phyloP scores from a whole-genome alignment of 92 coral and sea anemone genomes.

The Desmophyllum pertusum region DNA sequence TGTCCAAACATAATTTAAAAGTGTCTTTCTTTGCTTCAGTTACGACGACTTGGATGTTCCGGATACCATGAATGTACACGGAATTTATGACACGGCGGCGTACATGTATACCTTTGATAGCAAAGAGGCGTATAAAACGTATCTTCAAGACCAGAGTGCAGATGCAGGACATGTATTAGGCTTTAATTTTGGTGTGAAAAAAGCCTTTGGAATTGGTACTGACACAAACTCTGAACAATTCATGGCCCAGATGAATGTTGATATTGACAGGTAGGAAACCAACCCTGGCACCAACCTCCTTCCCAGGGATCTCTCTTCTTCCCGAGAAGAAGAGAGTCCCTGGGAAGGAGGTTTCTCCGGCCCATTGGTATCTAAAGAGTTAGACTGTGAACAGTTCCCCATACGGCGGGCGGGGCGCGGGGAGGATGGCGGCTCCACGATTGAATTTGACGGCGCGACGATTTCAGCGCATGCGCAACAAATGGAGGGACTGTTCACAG shows the following conservation, averaged over 20 bases:
- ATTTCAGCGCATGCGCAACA: too few relatives aligned
- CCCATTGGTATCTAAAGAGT: too few relatives aligned
- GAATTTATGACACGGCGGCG: slow-evolving; percentile 54
- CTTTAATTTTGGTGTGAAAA: slow-evolving; percentile 41
- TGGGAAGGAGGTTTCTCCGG: too few relatives aligned
- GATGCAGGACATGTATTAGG: slow-evolving; percentile 45
- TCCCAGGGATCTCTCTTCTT: too few relatives aligned
- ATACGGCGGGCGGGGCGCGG: too few relatives aligned
- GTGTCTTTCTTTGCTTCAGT: not conserved
- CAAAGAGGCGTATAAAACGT: slow-evolving; percentile 29
- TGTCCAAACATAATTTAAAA: not conserved
- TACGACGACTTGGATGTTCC: slow-evolving; percentile 48
- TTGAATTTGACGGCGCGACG: too few relatives aligned
- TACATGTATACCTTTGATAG: slow-evolving; percentile 24
- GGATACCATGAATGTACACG: slow-evolving; percentile 64
- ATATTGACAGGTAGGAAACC: slow-evolving; percentile 50
- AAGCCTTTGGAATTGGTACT: slow-evolving; percentile 38
- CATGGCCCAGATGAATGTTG: slow-evolving; percentile 44
- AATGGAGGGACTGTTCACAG: too few relatives aligned
- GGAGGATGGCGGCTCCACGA: too few relatives aligned
- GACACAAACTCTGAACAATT: not conserved
- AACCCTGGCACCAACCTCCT: not conserved
- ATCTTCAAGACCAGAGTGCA: slow-evolving; percentile 40
- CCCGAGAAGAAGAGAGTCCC: too few relatives aligned
- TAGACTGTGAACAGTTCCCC: too few relatives aligned